Percentiles rank a stretch among this genome's conserved stretches.
Evolutionary conservation across 2,797 vertebrate genomes (phyloP).

Genomic region (Nannoperca obscura): DNA sequence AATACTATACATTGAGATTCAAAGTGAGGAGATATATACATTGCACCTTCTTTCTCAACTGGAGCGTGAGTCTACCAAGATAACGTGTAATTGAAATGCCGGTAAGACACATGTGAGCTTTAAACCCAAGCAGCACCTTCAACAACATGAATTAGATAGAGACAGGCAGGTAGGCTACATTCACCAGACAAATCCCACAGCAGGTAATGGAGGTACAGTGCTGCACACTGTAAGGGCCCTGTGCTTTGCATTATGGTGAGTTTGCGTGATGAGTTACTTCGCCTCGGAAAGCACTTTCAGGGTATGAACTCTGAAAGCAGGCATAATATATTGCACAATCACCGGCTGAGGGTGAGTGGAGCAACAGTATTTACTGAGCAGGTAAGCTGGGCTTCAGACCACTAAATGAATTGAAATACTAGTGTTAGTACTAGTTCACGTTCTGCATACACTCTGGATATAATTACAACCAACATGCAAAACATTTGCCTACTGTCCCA

Average conservation of each 20-base stretch:
- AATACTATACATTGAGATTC: not conserved
- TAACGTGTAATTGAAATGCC: constrained; percentile 12
- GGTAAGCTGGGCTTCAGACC: constrained; percentile 45
- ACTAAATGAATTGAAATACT: constrained; percentile 30
- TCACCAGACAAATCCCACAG: constrained; percentile 45
- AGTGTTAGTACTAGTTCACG: constrained; percentile 7
- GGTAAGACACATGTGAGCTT: constrained; percentile 17
- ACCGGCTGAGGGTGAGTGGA: constrained; percentile 27
- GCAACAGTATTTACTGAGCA: constrained; percentile 53
- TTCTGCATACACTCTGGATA: not conserved
- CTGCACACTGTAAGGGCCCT: constrained; percentile 26
- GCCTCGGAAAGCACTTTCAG: constrained; percentile 54
- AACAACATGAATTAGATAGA: constrained; percentile 27
- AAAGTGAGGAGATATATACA: not conserved
- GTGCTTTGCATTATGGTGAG: constrained; percentile 48
- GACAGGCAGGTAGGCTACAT: constrained; percentile 20
- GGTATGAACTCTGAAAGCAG: constrained; percentile 54
- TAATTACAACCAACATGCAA: constrained; percentile 22
- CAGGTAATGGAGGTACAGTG: constrained; percentile 54
- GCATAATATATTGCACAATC: constrained; percentile 56
- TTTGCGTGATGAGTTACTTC: constrained; percentile 56
- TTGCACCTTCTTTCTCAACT: constrained; percentile 21
- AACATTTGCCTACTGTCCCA: constrained; percentile 15
- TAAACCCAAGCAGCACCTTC: constrained; percentile 14
- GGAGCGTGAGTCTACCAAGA: constrained; percentile 13